These are phyloP conservation scores for Palythoa caribaeorum DNA, from an alignment of 92 coral and sea anemone genomes.

Conservation along the genomic window DNA sequence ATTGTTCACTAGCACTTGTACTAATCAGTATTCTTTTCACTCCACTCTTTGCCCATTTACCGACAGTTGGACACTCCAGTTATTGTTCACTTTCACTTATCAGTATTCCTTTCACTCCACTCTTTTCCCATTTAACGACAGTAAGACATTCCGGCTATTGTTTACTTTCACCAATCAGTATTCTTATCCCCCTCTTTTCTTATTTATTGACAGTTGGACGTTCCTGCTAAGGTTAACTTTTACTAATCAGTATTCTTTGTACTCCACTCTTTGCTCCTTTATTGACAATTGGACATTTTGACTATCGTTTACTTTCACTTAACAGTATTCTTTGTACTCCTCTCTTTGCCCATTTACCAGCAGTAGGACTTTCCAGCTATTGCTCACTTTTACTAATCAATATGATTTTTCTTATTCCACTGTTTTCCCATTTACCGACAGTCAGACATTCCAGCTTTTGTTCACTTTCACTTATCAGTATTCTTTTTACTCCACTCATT, in stretches of 20 bases:
- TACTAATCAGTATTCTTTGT: neutral
- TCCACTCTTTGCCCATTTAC: conserved; percentile 76
- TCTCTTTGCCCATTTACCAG: conserved; percentile 87
- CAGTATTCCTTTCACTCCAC: neutral
- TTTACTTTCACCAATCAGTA: too few relatives aligned
- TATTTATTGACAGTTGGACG: conserved; percentile 54
- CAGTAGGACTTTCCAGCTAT: conserved; percentile 64
- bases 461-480: neutral
- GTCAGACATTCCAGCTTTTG: conserved; percentile 53
- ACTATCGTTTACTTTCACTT: too few relatives aligned
- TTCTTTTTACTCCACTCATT: neutral
- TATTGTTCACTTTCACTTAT: neutral
- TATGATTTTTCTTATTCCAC: conserved; percentile 55
- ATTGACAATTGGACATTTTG: conserved; percentile 86
- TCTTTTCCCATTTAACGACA: neutral
- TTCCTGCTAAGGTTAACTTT: neutral
- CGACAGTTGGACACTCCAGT: conserved; percentile 6
- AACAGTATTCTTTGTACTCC: conserved; percentile 89
- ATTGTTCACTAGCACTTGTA: too few relatives aligned
- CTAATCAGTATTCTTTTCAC: conserved; percentile 51
- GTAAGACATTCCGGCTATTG: neutral
- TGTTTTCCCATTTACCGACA: conserved; percentile 92
- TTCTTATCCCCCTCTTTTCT: conserved; percentile 77
- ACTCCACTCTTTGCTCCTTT: conserved; percentile 13
- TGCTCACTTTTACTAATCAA: neutral